Evolutionary conservation across 1,140 invertebrate species (phyloP).

Genomic region (Musca vetustissima): DNA sequence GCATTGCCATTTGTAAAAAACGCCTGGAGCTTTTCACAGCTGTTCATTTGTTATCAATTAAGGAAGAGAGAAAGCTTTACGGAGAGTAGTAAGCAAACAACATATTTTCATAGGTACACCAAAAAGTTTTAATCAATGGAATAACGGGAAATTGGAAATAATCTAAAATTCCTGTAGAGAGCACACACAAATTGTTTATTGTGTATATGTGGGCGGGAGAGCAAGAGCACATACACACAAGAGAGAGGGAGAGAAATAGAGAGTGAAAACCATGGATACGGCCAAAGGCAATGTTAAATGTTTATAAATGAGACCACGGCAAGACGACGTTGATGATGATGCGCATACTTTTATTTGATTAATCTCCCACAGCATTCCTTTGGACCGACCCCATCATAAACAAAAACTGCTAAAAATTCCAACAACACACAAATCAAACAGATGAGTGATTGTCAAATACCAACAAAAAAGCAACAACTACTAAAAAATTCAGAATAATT

Average conservation of each 20-base stretch:
- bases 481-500: too few species aligned
- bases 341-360: slow-evolving; percentile 4
- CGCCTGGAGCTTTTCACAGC: neutral
- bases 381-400: neutral
- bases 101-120: too few species aligned
- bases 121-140: neutral
- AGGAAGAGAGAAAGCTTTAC: neutral
- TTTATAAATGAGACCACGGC: slow-evolving; percentile 10
- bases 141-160: slow-evolving; percentile 1
- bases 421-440: neutral
- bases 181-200: too few species aligned
- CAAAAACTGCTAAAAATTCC: too few species aligned
- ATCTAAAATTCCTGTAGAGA: neutral
- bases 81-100: too few species aligned
- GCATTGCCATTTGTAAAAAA: neutral
- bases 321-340: too few species aligned
- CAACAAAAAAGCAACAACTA: neutral
- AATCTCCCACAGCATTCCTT: slow-evolving; percentile 11
- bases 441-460: neutral
- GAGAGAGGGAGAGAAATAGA: neutral
- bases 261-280: neutral
- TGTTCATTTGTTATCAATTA: too few species aligned
- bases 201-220: too few species aligned
- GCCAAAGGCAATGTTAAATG: neutral
- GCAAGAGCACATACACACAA: too few species aligned